These are phyloP conservation scores for Sipha flava DNA, from an alignment of 1,140 invertebrate species.

Conservation along the genomic window DNA sequence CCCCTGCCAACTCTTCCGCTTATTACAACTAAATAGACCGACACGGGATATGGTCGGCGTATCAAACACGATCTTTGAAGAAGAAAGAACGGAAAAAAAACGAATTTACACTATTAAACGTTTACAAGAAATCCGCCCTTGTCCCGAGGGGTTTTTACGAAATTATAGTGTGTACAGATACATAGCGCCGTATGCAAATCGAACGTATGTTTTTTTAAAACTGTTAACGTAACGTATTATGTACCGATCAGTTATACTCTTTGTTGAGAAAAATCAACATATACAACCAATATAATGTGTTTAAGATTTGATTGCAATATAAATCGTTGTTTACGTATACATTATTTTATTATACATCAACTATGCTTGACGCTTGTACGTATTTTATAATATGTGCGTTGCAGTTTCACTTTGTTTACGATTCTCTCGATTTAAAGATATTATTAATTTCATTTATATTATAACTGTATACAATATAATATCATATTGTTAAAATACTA, in stretches of 20 bases:
- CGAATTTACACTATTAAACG: not conserved
- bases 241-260: no score
- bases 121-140: slow-evolving; percentile 23
- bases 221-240: not conserved
- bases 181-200: not conserved
- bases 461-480: no score
- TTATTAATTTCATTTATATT: no score
- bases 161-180: not conserved
- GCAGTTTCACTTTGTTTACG: no score
- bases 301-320: not conserved
- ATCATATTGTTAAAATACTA: no score
- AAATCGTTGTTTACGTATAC: not conserved
- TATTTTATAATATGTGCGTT: no score
- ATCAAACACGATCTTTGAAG: slow-evolving; percentile 20
- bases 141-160: not conserved
- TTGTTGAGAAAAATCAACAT: no score
- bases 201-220: not conserved
- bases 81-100: not conserved
- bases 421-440: no score
- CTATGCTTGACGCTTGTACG: no score
- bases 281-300: no score
- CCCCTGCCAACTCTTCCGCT: not conserved
- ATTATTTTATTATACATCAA: no score
- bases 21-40: not conserved
- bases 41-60: not conserved